Conservation (phyloP, 1,140 invertebrate species). For the Galleria mellonella region DNA sequence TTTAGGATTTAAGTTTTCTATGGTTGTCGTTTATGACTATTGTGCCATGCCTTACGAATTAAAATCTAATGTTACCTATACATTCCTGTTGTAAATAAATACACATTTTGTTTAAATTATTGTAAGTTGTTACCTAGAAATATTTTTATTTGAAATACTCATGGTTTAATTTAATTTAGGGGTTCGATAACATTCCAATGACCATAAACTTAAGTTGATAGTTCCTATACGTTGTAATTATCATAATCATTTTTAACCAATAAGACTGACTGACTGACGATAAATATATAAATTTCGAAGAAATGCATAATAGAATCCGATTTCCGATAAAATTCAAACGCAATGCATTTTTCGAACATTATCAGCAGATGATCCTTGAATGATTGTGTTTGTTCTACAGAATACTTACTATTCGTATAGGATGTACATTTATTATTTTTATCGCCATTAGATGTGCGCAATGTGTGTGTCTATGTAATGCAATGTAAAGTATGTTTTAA, state of each 20-base stretch:
- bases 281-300: too few relatives aligned
- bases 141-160: constrained; percentile 16
- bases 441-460: too few relatives aligned
- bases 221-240: constrained; percentile 1
- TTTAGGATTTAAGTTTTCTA: constrained; percentile 19
- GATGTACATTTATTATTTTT: too few relatives aligned
- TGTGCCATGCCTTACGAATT: constrained; percentile 23
- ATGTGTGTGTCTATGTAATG: too few relatives aligned
- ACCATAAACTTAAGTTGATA: constrained; percentile 14
- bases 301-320: too few relatives aligned
- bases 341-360: too few relatives aligned
- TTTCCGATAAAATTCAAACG: too few relatives aligned
- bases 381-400: constrained; percentile 18
- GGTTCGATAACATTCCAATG: constrained; percentile 23
- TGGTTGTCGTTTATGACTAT: not conserved
- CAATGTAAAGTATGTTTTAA: too few relatives aligned
- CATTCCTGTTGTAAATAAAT: constrained; percentile 11
- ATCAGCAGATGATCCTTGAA: constrained; percentile 9
- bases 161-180: constrained; percentile 5
- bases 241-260: constrained; percentile 23
- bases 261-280: constrained; percentile 36
- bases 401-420: not conserved
- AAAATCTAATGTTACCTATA: constrained; percentile 13
- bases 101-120: too few relatives aligned
- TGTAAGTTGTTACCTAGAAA: constrained; percentile 5